A percentile compares a stretch with the other conserved stretches of the same genome.
Conservation (phyloP, 2,113 vertebrate species). For the Notothenia coriiceps region DNA sequence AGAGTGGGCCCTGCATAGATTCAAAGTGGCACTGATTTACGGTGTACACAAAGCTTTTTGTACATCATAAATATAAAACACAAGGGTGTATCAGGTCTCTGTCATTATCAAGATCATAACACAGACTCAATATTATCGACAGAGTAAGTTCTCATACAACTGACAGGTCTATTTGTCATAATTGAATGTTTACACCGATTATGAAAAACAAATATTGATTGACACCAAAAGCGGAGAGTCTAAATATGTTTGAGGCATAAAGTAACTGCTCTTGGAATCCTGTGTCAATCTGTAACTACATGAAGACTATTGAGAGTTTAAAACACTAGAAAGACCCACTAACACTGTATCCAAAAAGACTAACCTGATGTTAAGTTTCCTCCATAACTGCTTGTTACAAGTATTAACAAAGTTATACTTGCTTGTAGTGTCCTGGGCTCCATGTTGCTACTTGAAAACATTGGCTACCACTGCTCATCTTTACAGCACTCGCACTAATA, state of each 20-base stretch:
- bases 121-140: not conserved
- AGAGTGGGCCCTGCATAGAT: conserved; percentile 64
- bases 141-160: not conserved
- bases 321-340: not conserved
- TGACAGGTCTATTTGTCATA: not conserved
- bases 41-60: conserved; percentile 11
- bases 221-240: not conserved
- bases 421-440: conserved; percentile 42
- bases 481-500: conserved; percentile 62
- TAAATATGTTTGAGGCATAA: not conserved
- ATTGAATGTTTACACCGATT: not conserved
- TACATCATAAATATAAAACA: conserved; percentile 48
- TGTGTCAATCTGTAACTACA: not conserved
- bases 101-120: conserved; percentile 11
- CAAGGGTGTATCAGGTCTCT: conserved; percentile 15
- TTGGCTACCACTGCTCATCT: conserved; percentile 47
- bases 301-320: not conserved
- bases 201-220: not conserved
- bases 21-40: conserved; percentile 45
- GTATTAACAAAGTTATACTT: conserved; percentile 59
- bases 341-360: not conserved
- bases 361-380: conserved; percentile 54
- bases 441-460: conserved; percentile 54
- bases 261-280: not conserved
- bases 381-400: conserved; percentile 55